These are phyloP conservation scores for Adelosebastes latens DNA, from an alignment of 2,797 vertebrate genomes.

Conservation along the genomic window DNA sequence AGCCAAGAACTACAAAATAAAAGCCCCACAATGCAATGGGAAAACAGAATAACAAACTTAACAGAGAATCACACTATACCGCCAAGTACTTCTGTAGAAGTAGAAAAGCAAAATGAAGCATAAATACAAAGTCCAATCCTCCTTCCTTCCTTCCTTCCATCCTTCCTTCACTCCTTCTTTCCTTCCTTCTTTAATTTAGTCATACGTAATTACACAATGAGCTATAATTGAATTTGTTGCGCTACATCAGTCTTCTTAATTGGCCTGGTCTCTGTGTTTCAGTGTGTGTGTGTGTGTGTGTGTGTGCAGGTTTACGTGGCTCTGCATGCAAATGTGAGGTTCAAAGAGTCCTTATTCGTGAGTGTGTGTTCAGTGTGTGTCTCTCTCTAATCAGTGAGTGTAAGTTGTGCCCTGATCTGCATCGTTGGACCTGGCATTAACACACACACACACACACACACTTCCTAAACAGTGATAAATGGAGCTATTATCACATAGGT, in stretches of 20 bases:
- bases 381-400: slow-evolving; percentile 38
- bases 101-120: neutral
- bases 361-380: slow-evolving; percentile 7
- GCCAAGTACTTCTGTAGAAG: too few species aligned
- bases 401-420: slow-evolving; percentile 9
- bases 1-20: neutral
- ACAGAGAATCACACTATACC: neutral
- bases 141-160: neutral
- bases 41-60: neutral
- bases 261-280: slow-evolving; percentile 28
- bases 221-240: slow-evolving; percentile 67
- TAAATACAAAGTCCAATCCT: neutral
- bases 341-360: neutral
- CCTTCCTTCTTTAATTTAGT: slow-evolving; percentile 47
- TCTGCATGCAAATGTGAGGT: slow-evolving; percentile 10
- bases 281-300: slow-evolving; percentile 1
- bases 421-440: slow-evolving; percentile 15
- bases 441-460: slow-evolving; percentile 8
- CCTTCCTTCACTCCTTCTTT: neutral
- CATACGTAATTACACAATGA: slow-evolving; percentile 48
- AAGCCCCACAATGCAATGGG: neutral
- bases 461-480: slow-evolving; percentile 49
- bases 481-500: slow-evolving; percentile 43
- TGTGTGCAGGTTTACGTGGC: neutral
- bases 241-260: slow-evolving; percentile 74